Evolutionary conservation across 2,888 invertebrate genomes (phyloP).

Genomic region (Poecilus cupreus): DNA sequence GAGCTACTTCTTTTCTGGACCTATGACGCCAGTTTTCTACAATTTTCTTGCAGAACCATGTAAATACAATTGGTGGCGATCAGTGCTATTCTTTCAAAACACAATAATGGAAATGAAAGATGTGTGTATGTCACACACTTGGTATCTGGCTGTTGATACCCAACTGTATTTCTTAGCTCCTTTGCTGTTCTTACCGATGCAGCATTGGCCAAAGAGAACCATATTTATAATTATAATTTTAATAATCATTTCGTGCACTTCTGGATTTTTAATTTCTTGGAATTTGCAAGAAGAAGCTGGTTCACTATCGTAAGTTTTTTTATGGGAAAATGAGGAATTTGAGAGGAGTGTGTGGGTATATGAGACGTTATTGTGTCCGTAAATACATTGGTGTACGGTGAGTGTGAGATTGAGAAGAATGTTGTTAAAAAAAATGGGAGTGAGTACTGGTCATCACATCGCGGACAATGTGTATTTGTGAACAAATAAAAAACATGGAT

Average conservation of each 20-base stretch:
- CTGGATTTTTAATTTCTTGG: slow-evolving; percentile 28
- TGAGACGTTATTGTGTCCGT: no score
- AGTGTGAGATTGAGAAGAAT: no score
- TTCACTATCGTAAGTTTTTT: slow-evolving; percentile 40
- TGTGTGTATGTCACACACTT: slow-evolving; percentile 73
- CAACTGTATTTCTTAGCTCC: slow-evolving; percentile 75
- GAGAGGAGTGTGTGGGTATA: no score
- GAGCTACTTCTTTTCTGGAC: slow-evolving; percentile 68
- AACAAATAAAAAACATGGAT: no score
- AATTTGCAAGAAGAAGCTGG: background rate
- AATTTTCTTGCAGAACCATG: slow-evolving; percentile 66
- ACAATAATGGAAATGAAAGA: slow-evolving; percentile 69
- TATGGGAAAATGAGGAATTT: no score
- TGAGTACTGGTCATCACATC: no score
- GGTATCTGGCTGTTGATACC: slow-evolving; percentile 76
- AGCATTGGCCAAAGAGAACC: slow-evolving; percentile 66
- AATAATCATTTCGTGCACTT: background rate
- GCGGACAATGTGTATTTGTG: no score
- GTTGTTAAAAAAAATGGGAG: no score
- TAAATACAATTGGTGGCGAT: slow-evolving; percentile 73
- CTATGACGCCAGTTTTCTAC: slow-evolving; percentile 71
- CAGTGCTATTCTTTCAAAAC: slow-evolving; percentile 74
- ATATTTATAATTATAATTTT: slow-evolving; percentile 63
- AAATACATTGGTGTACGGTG: no score
- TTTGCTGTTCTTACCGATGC: slow-evolving; percentile 73